phyloP scores from a whole-genome alignment of 2,797 vertebrate species.

The Alosa sapidissima region DNA sequence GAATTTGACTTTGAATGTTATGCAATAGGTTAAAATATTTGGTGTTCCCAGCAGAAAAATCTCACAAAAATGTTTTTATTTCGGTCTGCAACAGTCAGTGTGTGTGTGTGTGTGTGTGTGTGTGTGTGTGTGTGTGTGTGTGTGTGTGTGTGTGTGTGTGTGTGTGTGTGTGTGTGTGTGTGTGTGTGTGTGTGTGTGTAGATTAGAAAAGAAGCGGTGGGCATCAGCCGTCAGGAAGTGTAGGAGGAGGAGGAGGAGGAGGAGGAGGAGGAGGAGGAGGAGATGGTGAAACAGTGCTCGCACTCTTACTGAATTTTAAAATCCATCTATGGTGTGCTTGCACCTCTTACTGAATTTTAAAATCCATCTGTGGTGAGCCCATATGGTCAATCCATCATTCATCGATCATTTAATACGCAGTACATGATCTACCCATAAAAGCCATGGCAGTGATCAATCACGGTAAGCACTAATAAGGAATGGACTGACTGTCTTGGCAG shows the following conservation, averaged over 20 bases:
- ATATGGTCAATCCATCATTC: not conserved
- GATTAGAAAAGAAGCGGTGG: not conserved
- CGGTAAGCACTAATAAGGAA: not conserved
- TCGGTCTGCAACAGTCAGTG: too few species aligned
- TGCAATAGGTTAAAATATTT: not conserved
- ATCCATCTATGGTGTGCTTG: not conserved
- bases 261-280: not conserved
- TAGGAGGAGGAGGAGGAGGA: not conserved
- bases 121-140: not conserved
- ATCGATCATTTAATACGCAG: not conserved
- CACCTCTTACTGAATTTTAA: not conserved
- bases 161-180: not conserved
- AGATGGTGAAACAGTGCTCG: too few species aligned
- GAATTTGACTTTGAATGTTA: not conserved
- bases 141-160: not conserved
- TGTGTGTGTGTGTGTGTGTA: not conserved
- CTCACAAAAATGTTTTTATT: not conserved
- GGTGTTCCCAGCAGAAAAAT: not conserved
- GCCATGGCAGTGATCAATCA: not conserved
- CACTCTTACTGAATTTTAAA: not conserved
- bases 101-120: not conserved
- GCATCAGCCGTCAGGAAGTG: not conserved
- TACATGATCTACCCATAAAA: not conserved
- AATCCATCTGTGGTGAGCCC: not conserved
- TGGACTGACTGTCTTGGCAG: not conserved